A percentile compares a stretch with the other conserved stretches of the same genome.
Conservation (phyloP, 2,888 invertebrate genomes). For the Parnassius glacialis region DNA sequence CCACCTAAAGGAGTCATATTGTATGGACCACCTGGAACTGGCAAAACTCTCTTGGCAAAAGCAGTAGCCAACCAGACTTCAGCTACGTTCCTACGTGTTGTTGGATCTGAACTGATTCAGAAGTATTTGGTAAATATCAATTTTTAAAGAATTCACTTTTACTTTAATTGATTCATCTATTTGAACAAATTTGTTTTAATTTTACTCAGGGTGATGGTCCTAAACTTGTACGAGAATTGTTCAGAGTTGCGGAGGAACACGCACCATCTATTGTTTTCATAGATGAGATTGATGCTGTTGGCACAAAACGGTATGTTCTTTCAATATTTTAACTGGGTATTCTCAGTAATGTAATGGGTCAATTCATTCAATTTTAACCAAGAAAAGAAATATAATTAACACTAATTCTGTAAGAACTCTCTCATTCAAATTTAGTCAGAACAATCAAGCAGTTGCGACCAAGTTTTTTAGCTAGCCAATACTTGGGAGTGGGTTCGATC, state of each 20-base stretch:
- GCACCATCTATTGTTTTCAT: conserved; percentile 99
- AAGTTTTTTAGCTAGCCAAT: too few species aligned
- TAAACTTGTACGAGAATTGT: conserved; percentile 97
- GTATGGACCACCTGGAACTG: conserved; percentile 99
- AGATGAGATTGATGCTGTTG: conserved; percentile 99
- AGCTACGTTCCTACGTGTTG: conserved; percentile 98
- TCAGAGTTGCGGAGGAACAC: conserved; percentile 99
- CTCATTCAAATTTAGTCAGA: too few species aligned
- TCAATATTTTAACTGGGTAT: not conserved
- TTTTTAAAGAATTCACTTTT: conserved; percentile 11
- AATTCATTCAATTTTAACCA: too few species aligned
- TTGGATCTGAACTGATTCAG: conserved; percentile 99
- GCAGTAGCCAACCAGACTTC: conserved; percentile 99
- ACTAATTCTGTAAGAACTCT: too few species aligned
- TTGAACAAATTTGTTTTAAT: not conserved
- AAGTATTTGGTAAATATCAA: conserved; percentile 89
- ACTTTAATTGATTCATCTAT: not conserved
- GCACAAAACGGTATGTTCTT: conserved; percentile 89
- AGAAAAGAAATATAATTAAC: too few species aligned
- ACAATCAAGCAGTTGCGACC: too few species aligned
- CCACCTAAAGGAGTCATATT: conserved; percentile 99
- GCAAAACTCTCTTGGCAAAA: conserved; percentile 98
- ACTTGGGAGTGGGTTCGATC: too few species aligned
- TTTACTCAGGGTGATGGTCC: conserved; percentile 94
- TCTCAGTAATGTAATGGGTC: too few species aligned